A percentile compares a stretch with the other conserved stretches of the same genome.
Conservation (phyloP, 2,888 invertebrate species). For the Rugalucina vietnamica region DNA sequence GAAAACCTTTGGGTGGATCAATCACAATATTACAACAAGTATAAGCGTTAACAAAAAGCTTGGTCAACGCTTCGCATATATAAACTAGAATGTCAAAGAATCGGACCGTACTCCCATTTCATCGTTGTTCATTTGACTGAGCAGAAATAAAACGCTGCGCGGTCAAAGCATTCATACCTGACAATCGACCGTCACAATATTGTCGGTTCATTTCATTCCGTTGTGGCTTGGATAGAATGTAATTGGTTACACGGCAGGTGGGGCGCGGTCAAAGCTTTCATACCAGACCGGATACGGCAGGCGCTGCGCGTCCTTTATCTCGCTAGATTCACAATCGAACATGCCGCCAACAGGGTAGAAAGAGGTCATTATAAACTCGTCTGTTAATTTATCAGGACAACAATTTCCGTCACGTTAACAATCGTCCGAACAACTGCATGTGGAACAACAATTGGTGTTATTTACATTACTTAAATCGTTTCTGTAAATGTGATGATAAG, state of each 20-base stretch:
- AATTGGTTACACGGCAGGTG: too few species aligned
- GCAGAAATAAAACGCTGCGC: background rate
- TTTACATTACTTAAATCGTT: background rate
- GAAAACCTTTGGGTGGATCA: background rate
- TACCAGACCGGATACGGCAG: background rate
- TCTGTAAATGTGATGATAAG: background rate
- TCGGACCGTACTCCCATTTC: background rate
- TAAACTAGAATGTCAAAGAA: background rate
- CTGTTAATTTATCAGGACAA: background rate
- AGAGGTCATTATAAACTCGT: background rate
- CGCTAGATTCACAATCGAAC: background rate
- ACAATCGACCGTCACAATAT: background rate
- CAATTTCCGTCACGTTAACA: background rate
- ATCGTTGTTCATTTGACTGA: background rate
- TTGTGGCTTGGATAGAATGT: background rate
- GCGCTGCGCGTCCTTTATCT: background rate
- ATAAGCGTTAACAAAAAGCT: background rate
- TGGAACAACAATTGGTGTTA: background rate
- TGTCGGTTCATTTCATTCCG: background rate
- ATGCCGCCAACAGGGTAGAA: background rate
- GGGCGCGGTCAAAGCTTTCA: too few species aligned
- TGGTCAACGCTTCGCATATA: background rate
- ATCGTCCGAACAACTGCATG: background rate
- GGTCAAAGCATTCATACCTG: background rate
- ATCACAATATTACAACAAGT: background rate